Conservation (phyloP, 2,113 vertebrate species). For the Equus przewalskii region DNA sequence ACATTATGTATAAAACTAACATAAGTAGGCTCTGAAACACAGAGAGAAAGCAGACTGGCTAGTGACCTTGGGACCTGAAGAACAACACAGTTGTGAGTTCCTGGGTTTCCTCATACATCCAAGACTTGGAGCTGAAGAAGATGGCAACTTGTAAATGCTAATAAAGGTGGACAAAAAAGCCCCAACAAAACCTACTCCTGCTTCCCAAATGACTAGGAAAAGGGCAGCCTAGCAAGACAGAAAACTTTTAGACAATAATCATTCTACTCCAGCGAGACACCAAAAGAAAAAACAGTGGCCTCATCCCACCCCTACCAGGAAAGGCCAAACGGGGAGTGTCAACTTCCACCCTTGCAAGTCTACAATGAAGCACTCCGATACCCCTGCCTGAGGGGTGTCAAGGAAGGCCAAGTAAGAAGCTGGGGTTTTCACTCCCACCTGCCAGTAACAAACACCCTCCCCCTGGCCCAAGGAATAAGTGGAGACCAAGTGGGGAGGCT, state of each 20-base stretch:
- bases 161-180: background rate
- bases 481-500: background rate
- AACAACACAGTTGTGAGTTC: background rate
- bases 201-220: background rate
- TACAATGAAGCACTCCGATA: background rate
- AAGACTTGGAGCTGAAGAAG: background rate
- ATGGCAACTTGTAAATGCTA: background rate
- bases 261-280: background rate
- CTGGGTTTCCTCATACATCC: background rate
- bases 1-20: background rate
- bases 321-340: background rate
- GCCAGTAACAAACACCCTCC: background rate
- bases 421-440: background rate
- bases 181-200: background rate
- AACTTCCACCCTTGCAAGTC: background rate
- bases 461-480: no score
- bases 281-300: background rate
- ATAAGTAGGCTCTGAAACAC: background rate
- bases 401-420: background rate
- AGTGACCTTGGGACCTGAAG: background rate
- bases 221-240: background rate
- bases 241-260: background rate
- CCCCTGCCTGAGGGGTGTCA: no score
- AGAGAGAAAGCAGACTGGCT: background rate
- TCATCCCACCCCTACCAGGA: background rate